Conservation (phyloP, 2,888 invertebrate species). For the Drosophila dives region DNA sequence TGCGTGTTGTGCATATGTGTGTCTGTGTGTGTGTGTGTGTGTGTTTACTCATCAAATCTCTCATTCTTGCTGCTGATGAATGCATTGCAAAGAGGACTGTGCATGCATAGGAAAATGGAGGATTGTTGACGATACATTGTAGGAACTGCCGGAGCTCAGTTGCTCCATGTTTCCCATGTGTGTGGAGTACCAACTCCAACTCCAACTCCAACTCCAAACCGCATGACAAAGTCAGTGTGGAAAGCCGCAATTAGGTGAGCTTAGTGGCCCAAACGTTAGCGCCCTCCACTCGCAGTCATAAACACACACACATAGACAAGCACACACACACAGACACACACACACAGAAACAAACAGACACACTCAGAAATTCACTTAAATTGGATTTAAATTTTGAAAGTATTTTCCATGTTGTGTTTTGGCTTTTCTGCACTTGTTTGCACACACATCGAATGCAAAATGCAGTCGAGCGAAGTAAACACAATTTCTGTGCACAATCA, state of each 20-base stretch:
- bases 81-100: constrained; percentile 33
- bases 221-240: constrained; percentile 54
- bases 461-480: constrained; percentile 9
- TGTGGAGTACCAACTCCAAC: constrained; percentile 13
- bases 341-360: not conserved
- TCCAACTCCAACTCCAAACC: constrained; percentile 18
- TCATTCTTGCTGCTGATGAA: constrained; percentile 30
- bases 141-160: not conserved
- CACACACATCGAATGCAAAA: constrained; percentile 1
- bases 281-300: not conserved
- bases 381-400: not conserved
- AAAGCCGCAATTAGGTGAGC: constrained; percentile 62
- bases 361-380: not conserved
- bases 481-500: constrained; percentile 23
- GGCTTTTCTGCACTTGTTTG: not conserved
- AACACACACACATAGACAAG: not conserved
- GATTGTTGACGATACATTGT: constrained; percentile 14
- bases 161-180: not conserved
- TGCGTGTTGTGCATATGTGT: not conserved
- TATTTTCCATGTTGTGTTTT: not conserved
- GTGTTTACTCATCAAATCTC: constrained; percentile 28
- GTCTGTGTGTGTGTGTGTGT: constrained; percentile 10
- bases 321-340: not conserved
- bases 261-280: constrained; percentile 20
- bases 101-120: constrained; percentile 1